Conservation (phyloP, 64 coral and sea anemone genomes). For the Orbicella faveolata region DNA sequence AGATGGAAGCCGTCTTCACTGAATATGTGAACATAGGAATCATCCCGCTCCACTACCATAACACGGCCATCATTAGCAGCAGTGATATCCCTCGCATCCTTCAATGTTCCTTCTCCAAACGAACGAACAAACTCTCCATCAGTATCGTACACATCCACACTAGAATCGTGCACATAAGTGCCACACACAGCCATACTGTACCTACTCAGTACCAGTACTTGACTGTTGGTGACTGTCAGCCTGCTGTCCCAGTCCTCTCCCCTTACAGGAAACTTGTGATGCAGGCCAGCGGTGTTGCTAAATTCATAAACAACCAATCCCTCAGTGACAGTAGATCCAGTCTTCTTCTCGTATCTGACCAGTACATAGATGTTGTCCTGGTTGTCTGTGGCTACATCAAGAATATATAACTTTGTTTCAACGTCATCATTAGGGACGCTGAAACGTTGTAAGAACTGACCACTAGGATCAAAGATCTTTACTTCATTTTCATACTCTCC, state of each 20-base stretch:
- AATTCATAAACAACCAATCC: background rate
- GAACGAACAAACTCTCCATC: too few species aligned
- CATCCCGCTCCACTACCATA: conserved; percentile 10
- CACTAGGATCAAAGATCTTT: conserved; percentile 6
- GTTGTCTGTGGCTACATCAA: conserved; percentile 12
- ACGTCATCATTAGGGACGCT: too few species aligned
- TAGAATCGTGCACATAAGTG: too few species aligned
- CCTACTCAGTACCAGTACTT: conserved; percentile 9
- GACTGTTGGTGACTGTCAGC: background rate
- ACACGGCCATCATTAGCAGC: background rate
- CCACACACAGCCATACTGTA: too few species aligned
- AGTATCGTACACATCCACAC: too few species aligned
- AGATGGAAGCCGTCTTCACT: too few species aligned
- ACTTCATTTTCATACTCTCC: background rate
- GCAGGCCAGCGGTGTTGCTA: background rate
- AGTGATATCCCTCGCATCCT: background rate
- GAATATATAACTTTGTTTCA: too few species aligned
- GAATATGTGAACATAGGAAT: background rate
- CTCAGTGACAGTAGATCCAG: background rate
- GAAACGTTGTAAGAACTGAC: too few species aligned
- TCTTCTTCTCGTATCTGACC: background rate
- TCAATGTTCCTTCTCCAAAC: background rate
- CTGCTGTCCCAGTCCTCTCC: background rate
- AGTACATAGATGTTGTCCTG: conserved; percentile 3
- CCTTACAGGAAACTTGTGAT: conserved; percentile 34